These are phyloP conservation scores for Gallinago media DNA, from an alignment of 2,113 vertebrate species.

Conservation along the genomic window DNA sequence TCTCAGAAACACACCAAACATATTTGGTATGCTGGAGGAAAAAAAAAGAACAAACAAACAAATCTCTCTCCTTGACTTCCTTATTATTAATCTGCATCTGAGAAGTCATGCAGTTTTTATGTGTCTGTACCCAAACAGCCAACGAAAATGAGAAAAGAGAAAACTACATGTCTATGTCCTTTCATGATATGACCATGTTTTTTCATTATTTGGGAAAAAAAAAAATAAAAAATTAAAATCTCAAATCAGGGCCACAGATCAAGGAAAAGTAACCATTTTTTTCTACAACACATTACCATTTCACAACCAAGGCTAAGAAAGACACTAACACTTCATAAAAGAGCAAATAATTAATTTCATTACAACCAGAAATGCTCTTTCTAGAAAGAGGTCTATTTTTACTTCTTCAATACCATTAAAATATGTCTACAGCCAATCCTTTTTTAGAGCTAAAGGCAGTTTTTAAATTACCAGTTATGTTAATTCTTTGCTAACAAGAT, in stretches of 20 bases:
- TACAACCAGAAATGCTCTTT: constrained; percentile 45
- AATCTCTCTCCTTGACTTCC: neutral
- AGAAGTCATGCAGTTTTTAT: constrained; percentile 20
- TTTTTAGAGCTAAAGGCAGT: constrained; percentile 69
- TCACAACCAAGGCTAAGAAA: neutral
- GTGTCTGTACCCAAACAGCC: neutral
- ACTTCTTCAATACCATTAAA: constrained; percentile 64
- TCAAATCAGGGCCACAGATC: neutral
- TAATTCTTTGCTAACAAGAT: constrained; percentile 74
- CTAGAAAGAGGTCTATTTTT: constrained; percentile 63
- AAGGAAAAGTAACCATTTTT: neutral
- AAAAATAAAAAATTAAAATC: neutral
- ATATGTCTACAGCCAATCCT: constrained; percentile 47
- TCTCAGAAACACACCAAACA: constrained; percentile 27
- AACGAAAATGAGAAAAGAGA: neutral
- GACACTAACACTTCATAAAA: neutral
- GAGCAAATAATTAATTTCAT: constrained; percentile 48
- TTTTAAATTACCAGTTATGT: constrained; percentile 71
- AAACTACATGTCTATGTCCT: neutral
- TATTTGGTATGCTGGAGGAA: neutral
- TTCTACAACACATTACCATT: neutral
- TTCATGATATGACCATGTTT: neutral
- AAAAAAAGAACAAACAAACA: neutral
- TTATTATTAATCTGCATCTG: neutral
- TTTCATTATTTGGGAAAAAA: neutral